Evolutionary conservation across 2,888 invertebrate species (phyloP).

Genomic region (Apamea epomidion): DNA sequence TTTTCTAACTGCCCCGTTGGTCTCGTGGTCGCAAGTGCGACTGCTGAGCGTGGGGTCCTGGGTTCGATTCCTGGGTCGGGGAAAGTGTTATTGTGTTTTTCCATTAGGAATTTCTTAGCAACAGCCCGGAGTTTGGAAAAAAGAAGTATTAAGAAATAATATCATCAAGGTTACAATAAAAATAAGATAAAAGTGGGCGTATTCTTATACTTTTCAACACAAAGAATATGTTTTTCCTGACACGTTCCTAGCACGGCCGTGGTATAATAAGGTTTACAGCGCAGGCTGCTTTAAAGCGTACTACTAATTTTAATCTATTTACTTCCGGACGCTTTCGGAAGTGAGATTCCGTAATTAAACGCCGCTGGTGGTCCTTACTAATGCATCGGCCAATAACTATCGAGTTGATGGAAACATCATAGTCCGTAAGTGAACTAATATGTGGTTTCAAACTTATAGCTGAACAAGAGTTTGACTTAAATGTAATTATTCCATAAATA

Average conservation of each 20-base stretch:
- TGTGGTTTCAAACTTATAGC: background rate
- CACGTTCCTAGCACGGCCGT: background rate
- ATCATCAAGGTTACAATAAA: background rate
- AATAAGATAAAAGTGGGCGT: background rate
- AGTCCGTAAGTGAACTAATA: background rate
- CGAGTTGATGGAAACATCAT: background rate
- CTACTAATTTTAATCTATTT: background rate
- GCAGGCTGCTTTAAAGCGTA: background rate
- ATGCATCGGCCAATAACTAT: background rate
- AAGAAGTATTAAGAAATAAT: too few relatives aligned
- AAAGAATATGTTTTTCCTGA: background rate
- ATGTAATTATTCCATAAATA: background rate
- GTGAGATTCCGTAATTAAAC: background rate
- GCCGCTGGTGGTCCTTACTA: background rate
- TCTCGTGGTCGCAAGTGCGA: too few relatives aligned
- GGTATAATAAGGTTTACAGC: background rate
- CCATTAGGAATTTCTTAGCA: too few relatives aligned
- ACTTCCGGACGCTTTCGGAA: background rate
- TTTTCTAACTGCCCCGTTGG: too few relatives aligned
- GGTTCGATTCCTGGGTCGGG: too few relatives aligned
- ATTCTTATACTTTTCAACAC: background rate
- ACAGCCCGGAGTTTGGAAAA: too few relatives aligned
- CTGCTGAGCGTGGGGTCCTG: too few relatives aligned
- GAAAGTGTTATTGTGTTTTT: too few relatives aligned
- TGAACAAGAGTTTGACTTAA: slow-evolving; percentile 1